phyloP scores from a whole-genome alignment of 2,797 vertebrate genomes.

The Parauchenoglanis punctatus region DNA sequence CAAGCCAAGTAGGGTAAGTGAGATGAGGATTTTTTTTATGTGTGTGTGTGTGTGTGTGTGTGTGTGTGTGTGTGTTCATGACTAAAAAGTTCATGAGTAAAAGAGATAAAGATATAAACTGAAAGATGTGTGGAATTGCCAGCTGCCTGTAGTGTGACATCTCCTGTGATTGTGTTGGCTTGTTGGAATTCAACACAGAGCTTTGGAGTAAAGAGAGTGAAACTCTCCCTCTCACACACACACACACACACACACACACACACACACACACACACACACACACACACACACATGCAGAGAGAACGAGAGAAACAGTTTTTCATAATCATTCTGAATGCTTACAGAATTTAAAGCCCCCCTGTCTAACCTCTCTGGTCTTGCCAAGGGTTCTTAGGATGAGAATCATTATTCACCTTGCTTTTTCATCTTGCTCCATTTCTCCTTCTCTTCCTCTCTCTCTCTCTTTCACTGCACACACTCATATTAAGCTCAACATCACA shows the following conservation, averaged over 20 bases:
- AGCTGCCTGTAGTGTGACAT: not conserved
- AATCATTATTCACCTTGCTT: slow-evolving; percentile 3
- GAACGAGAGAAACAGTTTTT: not conserved
- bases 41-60: not conserved
- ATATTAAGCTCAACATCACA: not conserved
- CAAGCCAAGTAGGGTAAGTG: too few species aligned
- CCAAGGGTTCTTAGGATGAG: not conserved
- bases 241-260: too few species aligned
- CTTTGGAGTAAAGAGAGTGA: not conserved
- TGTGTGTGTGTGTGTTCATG: not conserved
- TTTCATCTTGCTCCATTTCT: not conserved
- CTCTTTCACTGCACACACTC: not conserved
- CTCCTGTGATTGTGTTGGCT: too few species aligned
- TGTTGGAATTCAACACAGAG: slow-evolving; percentile 9
- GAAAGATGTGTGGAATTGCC: not conserved
- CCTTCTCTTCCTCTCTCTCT: not conserved
- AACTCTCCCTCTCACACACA: not conserved
- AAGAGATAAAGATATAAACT: not conserved
- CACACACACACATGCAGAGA: not conserved
- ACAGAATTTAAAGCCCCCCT: not conserved
- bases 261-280: not conserved
- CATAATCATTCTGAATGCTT: slow-evolving; percentile 6
- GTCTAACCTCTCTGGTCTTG: slow-evolving; percentile 2
- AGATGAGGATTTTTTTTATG: too few species aligned
- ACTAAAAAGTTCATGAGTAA: not conserved